Evolutionary conservation across 2,888 invertebrate species (phyloP), one percentile per base, ranked within the genome.

Genomic region (Xestia c-nigrum): DNA sequence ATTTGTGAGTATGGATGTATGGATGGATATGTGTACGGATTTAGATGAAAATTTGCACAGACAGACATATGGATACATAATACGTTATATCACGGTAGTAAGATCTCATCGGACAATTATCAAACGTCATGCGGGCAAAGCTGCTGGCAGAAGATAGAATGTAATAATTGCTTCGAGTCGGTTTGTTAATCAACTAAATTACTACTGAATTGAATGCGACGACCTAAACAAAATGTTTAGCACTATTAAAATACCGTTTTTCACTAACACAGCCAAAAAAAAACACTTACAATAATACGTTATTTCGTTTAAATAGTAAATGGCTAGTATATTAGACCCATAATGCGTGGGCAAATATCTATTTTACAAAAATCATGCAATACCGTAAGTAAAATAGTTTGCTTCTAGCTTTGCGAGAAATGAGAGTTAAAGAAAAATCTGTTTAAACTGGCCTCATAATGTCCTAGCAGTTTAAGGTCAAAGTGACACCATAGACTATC

Each of bases 181-280:
- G 5, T 43, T 64, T 64, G 63, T 64, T 64, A 43, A 24, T 43
- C 43, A 14, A 14, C 64, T 21, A 43, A 64, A 40, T 40, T 64
- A 14, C 40, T 64, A 7, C 40, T 14, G n/a, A n/a, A n/a, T 40
- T 10, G 0, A n/a, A 64, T 43, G n/a, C 24, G 16, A n/a, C 63
- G 5, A 40, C 3, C n/a, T 14, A 3, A 14, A 43, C n/a, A n/a
- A 40, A 40, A 40, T 63, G 63, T 40, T 21, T n/a, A n/a, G 63
- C 63, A n/a, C 40, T 40, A 21, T 63, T 63, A n/a, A 63, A 63
- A 63, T 40, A 63, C 63, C n/a, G n/a, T 14, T n/a, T n/a, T 40
- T n/a, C 40, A 40, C 63, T 40, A 63, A n/a, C 43, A n/a, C 64
- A n/a, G n/a, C n/a, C n/a, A 43, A n/a, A 64, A 64, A n/a, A 3